Base-by-base conservation (phyloP, 2,888 invertebrate genomes). In the Gari tellinella region DNA sequence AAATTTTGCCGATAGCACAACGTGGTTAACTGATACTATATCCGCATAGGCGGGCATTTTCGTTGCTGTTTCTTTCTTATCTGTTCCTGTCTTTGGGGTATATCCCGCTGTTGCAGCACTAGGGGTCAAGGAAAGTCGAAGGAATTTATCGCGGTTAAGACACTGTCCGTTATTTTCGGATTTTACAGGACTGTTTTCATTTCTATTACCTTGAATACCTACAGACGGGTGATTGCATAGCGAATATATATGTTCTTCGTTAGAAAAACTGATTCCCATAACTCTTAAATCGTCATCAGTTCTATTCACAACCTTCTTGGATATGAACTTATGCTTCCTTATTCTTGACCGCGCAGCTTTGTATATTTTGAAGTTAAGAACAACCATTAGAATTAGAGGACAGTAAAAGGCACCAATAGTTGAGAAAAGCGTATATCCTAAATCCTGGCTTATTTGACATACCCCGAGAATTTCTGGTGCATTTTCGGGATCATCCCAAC, bases 371-470 rank as follows among this genome's bases (percentile, higher is more conserved):
- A 97, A 98, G 93, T 99, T 99, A 38, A 99, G 94, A 85, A 97
- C 95, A 83, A 99, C 95, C 91, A 99, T 99, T 81, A 98, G 96
- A 78, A 97, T 93, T 31, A 99, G 94, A 1, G 99, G 99, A 84
- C 98, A 95, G 93, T 99, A 99, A 93, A 99, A 99, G 23, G 99
- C 99, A 80, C 97, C 96, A 92, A 97, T 96, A 14, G 99, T 99
- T 65, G 98, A 98, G 92, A 99, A 99, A 89, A 98, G 96, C 93
- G 98, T 98, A 72, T 93, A 97, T 61, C 95, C 95, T 53, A 86
- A 77, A 67, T 97, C 97, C 93, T 98, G 98, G 88, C 97, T 97
- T 85, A 98, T 97, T 91, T 97, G 94, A 93, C 99, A 99, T 90
- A 95, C 95, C 0, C 91, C 92, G 1, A 85, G 80, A 4, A 73